A percentile compares a stretch with the other conserved stretches of the same genome.
Conservation (phyloP, 2,113 vertebrate species). For the Saguinus midas region DNA sequence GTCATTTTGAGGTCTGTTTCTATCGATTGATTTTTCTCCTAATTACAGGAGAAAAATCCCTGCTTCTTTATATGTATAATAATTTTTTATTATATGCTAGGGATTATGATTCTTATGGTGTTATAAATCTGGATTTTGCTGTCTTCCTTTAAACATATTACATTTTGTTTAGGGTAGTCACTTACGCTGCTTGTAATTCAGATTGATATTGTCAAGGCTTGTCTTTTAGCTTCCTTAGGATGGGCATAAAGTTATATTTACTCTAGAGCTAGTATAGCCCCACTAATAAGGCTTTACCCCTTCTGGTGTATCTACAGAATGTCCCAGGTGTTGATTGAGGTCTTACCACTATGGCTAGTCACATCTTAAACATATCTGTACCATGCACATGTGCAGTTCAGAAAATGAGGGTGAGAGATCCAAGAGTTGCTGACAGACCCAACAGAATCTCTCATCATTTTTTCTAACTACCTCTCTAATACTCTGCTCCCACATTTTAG, state of each 20-base stretch:
- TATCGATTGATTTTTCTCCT: slow-evolving; percentile 1
- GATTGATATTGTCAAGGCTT: neutral
- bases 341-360: neutral
- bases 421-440: neutral
- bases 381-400: neutral
- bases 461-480: neutral
- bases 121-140: neutral
- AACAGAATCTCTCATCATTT: neutral
- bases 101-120: neutral
- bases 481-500: neutral
- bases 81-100: neutral
- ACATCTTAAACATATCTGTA: neutral
- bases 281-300: neutral
- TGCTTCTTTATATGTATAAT: neutral
- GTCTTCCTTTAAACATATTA: neutral
- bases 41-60: neutral
- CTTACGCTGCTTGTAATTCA: neutral
- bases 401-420: too few species aligned
- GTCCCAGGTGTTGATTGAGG: neutral
- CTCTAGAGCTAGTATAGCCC: neutral
- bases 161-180: neutral
- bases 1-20: neutral
- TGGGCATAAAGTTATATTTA: neutral
- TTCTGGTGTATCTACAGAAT: neutral
- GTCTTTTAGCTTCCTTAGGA: neutral